Conservation (phyloP, 2,113 vertebrate genomes). For the Piaya cayana region DNA sequence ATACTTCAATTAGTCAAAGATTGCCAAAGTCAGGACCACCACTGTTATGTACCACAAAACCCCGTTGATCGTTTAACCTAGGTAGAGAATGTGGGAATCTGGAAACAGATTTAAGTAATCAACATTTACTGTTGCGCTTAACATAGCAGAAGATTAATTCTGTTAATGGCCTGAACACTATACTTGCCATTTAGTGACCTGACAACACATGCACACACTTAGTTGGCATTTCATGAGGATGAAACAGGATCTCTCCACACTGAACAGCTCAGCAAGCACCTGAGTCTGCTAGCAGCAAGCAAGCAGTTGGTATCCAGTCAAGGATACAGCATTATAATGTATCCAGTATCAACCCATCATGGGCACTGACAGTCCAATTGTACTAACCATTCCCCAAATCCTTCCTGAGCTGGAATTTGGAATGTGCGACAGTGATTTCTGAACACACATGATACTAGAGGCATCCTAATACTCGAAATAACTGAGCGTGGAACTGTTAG, state of each 20-base stretch:
- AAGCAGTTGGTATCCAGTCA: not conserved
- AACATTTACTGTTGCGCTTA: not conserved
- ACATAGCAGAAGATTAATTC: not conserved
- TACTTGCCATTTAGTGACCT: not conserved
- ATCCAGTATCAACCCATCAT: not conserved
- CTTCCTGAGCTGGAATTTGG: not conserved
- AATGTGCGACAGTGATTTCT: not conserved
- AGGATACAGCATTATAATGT: not conserved
- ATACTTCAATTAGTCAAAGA: not conserved
- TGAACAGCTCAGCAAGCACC: not conserved
- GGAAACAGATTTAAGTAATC: not conserved
- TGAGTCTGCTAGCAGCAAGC: not conserved
- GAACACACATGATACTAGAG: not conserved
- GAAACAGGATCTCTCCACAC: not conserved
- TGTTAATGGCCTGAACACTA: not conserved
- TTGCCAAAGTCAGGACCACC: not conserved
- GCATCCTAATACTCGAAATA: not conserved
- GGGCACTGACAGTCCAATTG: not conserved
- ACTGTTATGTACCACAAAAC: not conserved
- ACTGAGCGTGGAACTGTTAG: fast-evolving
- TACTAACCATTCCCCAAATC: not conserved
- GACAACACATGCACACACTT: not conserved
- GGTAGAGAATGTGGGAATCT: not conserved
- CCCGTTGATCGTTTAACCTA: not conserved
- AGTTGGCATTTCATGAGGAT: not conserved